phyloP scores from a whole-genome alignment of 2,113 vertebrate species.

The Malurus alboscapulatus region DNA sequence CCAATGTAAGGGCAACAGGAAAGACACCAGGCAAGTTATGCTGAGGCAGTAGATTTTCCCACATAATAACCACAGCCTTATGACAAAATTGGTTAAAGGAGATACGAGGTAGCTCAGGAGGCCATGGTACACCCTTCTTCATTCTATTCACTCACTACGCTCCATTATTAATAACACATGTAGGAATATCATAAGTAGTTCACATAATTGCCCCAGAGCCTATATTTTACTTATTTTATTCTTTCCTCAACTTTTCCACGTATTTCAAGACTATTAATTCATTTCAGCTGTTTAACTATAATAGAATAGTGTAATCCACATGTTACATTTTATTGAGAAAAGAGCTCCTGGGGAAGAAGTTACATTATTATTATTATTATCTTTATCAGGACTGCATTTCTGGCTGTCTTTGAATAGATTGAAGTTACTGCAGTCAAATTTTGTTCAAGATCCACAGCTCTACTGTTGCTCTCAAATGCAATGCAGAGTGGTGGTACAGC shows the following conservation, averaged over 20 bases:
- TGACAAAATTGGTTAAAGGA: not conserved
- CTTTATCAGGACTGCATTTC: not conserved
- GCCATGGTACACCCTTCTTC: not conserved
- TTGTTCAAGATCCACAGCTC: not conserved
- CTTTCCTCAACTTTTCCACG: not conserved
- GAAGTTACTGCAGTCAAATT: not conserved
- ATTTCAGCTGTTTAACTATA: not conserved
- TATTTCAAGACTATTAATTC: not conserved
- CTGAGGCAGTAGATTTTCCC: not conserved
- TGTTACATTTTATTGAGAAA: not conserved
- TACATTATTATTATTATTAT: not conserved
- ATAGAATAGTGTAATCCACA: not conserved
- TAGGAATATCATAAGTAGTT: not conserved
- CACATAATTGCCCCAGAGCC: not conserved
- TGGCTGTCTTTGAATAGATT: not conserved
- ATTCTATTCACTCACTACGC: not conserved
- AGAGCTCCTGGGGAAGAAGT: not conserved
- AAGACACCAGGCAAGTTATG: not conserved
- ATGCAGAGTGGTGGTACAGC: not conserved
- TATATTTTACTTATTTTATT: not conserved
- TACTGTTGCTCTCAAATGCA: not conserved
- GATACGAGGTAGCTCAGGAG: not conserved
- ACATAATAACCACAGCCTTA: fast-evolving
- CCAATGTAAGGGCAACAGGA: not conserved
- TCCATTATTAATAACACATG: not conserved